Conservation (phyloP, 92 coral and sea anemone genomes). For the Desmophyllum pertusum region DNA sequence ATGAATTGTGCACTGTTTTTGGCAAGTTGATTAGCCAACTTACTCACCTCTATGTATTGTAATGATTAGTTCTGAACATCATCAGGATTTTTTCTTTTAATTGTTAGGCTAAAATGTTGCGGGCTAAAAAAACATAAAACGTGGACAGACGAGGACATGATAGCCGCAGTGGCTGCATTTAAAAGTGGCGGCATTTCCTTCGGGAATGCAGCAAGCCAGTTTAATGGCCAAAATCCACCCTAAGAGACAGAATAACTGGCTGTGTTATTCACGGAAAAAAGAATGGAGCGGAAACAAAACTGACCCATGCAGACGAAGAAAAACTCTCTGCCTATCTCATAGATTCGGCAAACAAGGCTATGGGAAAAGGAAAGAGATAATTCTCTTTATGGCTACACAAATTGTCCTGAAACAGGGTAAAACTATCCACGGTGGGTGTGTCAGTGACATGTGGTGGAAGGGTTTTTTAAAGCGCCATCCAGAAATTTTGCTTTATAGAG, state of each 20-base stretch:
- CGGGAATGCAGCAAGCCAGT: neutral
- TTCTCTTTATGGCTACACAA: slow-evolving; percentile 14
- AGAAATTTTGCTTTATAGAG: too few relatives aligned
- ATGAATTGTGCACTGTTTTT: too few relatives aligned
- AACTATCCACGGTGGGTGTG: neutral
- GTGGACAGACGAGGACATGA: neutral
- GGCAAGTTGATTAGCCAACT: too few relatives aligned
- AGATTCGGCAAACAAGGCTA: slow-evolving; percentile 22
- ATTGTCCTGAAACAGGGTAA: slow-evolving; percentile 1
- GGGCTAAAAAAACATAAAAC: too few relatives aligned
- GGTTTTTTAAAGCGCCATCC: slow-evolving; percentile 19
- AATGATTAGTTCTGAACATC: too few relatives aligned
- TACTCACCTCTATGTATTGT: too few relatives aligned
- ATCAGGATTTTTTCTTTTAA: too few relatives aligned
- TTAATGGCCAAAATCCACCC: neutral
- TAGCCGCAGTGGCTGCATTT: neutral
- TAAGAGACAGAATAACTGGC: neutral
- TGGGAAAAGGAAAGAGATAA: slow-evolving; percentile 27
- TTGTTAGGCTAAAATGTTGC: too few relatives aligned
- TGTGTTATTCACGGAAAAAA: neutral
- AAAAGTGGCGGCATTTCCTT: neutral
- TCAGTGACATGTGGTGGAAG: slow-evolving; percentile 23
- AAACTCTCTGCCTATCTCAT: neutral
- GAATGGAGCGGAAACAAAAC: slow-evolving; percentile 11
- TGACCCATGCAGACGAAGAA: neutral